Evolutionary conservation across 2,797 vertebrate species (phyloP).

Genomic region (Urocyon cinereoargenteus): DNA sequence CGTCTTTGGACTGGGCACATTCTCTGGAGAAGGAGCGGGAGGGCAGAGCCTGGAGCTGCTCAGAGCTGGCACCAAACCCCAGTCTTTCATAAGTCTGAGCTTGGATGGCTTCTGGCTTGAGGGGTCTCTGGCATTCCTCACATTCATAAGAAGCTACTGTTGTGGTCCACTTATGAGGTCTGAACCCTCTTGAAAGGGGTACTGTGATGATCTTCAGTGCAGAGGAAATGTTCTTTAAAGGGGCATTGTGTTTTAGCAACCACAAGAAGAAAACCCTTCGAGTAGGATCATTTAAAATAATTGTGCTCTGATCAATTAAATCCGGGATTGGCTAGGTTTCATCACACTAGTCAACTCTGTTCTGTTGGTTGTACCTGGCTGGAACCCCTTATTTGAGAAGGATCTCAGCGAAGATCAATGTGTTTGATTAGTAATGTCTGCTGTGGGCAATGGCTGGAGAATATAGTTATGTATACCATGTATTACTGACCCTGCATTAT

Average conservation of each 20-base stretch:
- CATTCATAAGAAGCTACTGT: background rate
- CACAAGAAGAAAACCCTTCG: background rate
- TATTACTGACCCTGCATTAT: background rate
- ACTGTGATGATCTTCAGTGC: background rate
- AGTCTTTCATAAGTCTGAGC: background rate
- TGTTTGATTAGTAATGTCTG: constrained; percentile 39
- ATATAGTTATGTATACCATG: background rate
- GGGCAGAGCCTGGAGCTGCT: background rate
- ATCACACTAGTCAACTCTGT: background rate
- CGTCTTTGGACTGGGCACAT: background rate
- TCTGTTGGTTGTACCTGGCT: background rate
- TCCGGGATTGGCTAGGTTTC: background rate
- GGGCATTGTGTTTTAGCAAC: background rate
- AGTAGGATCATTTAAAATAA: background rate
- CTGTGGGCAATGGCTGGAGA: background rate
- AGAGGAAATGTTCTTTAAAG: background rate
- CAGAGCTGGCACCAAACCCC: background rate
- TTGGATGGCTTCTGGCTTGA: background rate
- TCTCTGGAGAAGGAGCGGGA: background rate
- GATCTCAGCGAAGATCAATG: background rate
- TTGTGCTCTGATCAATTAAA: background rate
- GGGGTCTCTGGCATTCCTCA: background rate
- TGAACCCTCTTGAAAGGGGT: background rate
- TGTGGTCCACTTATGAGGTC: background rate
- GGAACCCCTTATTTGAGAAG: background rate